Conservation (phyloP, 2,113 vertebrate species). For the Pteropus alecto region DNA sequence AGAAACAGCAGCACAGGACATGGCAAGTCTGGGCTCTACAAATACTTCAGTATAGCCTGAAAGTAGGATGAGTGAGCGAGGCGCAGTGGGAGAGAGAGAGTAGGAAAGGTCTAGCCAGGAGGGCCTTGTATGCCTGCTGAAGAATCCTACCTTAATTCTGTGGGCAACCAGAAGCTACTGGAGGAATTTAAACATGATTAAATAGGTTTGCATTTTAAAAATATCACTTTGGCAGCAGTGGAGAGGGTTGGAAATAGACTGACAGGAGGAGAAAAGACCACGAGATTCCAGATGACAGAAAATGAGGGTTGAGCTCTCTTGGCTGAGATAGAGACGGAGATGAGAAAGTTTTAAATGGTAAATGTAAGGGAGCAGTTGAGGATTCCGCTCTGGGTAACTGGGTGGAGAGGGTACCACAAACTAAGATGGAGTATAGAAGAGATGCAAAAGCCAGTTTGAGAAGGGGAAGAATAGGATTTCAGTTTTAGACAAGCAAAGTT, state of each 20-base stretch:
- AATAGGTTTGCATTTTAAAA: not conserved
- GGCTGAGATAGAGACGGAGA: not conserved
- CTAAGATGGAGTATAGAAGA: not conserved
- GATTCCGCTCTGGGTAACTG: not conserved
- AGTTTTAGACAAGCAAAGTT: slow-evolving; percentile 5
- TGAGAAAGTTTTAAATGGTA: not conserved
- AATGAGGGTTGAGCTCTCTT: not conserved
- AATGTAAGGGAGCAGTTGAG: not conserved
- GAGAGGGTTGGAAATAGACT: not conserved
- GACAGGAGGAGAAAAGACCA: not conserved
- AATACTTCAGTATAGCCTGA: not conserved
- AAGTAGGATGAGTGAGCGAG: not conserved
- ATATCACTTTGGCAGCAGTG: not conserved
- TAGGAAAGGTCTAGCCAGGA: not conserved
- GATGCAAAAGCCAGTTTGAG: not conserved
- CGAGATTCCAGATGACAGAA: not conserved
- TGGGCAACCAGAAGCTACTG: not conserved
- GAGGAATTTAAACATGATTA: not conserved
- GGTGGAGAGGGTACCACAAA: not conserved
- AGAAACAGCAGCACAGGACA: not conserved
- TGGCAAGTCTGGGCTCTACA: not conserved
- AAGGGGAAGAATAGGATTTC: not conserved
- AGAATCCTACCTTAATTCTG: slow-evolving; percentile 1
- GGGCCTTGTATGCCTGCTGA: not conserved
- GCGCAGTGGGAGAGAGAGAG: not conserved